Evolutionary conservation across 2,113 vertebrate species (phyloP).

Genomic region (Phrynocephalus versicolor): DNA sequence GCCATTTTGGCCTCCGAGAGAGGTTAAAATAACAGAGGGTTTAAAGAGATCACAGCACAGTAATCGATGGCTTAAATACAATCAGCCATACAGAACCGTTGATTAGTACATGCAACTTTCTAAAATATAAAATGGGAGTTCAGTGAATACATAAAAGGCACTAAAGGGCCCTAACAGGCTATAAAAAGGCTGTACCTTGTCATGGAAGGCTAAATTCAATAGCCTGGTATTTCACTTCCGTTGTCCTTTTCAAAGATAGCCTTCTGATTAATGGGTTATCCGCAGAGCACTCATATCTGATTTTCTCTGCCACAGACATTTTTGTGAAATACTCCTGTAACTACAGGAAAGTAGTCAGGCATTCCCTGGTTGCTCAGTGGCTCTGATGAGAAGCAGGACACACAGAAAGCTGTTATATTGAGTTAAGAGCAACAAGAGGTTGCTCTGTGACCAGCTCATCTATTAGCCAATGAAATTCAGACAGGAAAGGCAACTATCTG

Average conservation of each 20-base stretch:
- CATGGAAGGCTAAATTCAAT: background rate
- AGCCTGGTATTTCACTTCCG: slow-evolving; percentile 14
- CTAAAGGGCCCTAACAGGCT: slow-evolving; percentile 1
- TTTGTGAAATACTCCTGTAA: slow-evolving; percentile 41
- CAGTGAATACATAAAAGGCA: background rate
- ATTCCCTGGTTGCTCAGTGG: slow-evolving; percentile 18
- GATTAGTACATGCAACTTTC: slow-evolving; percentile 32
- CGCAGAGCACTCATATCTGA: slow-evolving; percentile 49
- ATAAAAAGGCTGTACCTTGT: slow-evolving; percentile 14
- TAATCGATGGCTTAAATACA: slow-evolving; percentile 37
- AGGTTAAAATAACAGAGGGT: slow-evolving; percentile 25
- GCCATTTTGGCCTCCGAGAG: background rate
- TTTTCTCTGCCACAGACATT: slow-evolving; percentile 60
- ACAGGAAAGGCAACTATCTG: background rate
- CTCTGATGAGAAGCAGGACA: slow-evolving; percentile 28
- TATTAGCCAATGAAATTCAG: slow-evolving; percentile 24
- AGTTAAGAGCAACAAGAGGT: background rate
- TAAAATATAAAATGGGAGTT: slow-evolving; percentile 36
- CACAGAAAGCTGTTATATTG: background rate
- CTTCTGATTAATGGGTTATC: slow-evolving; percentile 39
- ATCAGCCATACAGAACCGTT: slow-evolving; percentile 8
- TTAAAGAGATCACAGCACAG: slow-evolving; percentile 24
- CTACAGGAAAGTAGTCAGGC: slow-evolving; percentile 10
- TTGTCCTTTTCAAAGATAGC: slow-evolving; percentile 30
- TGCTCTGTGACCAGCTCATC: slow-evolving; percentile 24